Base-by-base conservation (phyloP, 2,888 invertebrate genomes). In the Chaitophorus viminalis region DNA sequence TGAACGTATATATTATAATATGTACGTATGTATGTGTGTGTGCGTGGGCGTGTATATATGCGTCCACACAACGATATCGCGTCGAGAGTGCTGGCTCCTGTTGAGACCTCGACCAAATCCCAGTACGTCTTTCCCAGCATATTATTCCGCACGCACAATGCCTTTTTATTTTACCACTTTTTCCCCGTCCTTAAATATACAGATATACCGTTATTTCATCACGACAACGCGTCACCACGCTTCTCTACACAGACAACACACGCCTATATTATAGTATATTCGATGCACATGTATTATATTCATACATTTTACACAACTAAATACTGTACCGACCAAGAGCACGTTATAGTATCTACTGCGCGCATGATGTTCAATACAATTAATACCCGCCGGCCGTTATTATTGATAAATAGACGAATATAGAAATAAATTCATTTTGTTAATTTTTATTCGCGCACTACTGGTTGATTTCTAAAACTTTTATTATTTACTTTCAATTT, bases 71-170 rank as follows among this genome's bases (percentile, higher is more conserved):
- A 33, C 65, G 77, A 78, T 68, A 76, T 68, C 52, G 65, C 76
- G 77, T 46, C 76, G 52, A 52, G 85, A 85, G 85, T 85, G 85
- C 85, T 78, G 77, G 85, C 77, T 85, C 85, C 85, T 85, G 85
- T 85, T 85, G 85, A 85, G 85, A 85, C 85, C 52, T 78, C 65
- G 68, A 70, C 77, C 76, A 85, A 85, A 85, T 85, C 85, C 85
- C 85, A 85, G 85, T 85, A 85, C 85, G 68, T 85, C 68, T 70
- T 85, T 78, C 29, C 76, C 76, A n/a, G 33, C 65, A 77, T 77
- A 60, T 76, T 77, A 77, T 84, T 77, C 29, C 31, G 68, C 68
- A 39, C 74, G 54, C 83, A 74, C 54, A 31, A 39, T 46, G 60
- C 75, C 33, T 65, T 84, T 74, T 84, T 84, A 68, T 84, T 76